These are phyloP conservation scores for Trachelipus rathkii DNA, from an alignment of 1,140 invertebrate genomes.

Conservation along the genomic window DNA sequence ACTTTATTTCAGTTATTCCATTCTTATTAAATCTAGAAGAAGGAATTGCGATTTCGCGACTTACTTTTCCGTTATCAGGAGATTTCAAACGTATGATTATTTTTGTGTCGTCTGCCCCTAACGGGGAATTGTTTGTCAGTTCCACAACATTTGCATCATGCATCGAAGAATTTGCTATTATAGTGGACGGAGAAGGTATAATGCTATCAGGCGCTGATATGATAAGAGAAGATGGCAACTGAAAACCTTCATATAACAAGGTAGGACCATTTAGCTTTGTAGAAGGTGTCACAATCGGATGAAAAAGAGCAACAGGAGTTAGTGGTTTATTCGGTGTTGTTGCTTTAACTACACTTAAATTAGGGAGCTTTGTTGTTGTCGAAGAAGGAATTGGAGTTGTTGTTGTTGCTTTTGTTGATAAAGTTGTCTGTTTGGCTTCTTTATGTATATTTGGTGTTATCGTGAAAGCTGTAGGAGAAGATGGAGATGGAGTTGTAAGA, in stretches of 20 bases:
- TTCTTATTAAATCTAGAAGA: neutral
- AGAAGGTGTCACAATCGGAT: neutral
- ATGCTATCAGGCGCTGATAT: neutral
- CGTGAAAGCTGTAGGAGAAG: too few relatives aligned
- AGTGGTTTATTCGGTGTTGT: neutral
- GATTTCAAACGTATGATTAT: neutral
- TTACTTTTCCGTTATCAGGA: neutral
- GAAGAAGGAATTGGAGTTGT: too few relatives aligned
- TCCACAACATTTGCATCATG: too few relatives aligned
- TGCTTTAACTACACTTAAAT: too few relatives aligned
- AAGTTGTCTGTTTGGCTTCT: too few relatives aligned
- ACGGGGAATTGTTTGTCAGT: too few relatives aligned
- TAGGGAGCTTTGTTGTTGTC: too few relatives aligned
- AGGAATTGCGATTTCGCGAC: neutral
- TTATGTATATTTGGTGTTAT: too few relatives aligned
- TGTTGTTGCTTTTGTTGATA: too few relatives aligned
- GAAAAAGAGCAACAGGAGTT: neutral
- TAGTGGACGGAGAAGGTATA: too few relatives aligned
- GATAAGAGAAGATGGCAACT: neutral
- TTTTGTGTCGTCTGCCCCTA: neutral
- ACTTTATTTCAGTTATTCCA: neutral
- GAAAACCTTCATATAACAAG: neutral
- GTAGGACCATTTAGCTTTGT: neutral
- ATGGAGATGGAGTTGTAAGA: too few relatives aligned
- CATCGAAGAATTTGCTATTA: too few relatives aligned